Percentiles rank a stretch among this genome's conserved stretches.
These are phyloP conservation scores for Melospiza georgiana DNA, from an alignment of 2,113 vertebrate species.

Conservation along the genomic window DNA sequence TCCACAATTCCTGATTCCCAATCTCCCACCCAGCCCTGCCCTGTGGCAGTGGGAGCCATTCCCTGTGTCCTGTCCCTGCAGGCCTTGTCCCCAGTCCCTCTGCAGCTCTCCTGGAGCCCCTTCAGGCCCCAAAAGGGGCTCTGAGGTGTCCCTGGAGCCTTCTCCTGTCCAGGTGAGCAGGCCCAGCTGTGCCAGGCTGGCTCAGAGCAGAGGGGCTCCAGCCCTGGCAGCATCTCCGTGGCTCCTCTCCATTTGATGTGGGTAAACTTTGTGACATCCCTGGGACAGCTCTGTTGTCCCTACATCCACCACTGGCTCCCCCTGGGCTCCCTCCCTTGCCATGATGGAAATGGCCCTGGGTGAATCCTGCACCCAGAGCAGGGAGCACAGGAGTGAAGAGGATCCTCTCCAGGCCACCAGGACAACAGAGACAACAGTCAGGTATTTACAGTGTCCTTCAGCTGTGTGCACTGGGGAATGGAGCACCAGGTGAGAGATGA, in stretches of 20 bases:
- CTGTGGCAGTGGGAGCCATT: neutral
- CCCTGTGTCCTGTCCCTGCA: neutral
- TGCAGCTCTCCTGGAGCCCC: neutral
- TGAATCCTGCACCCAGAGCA: neutral
- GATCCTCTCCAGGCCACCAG: neutral
- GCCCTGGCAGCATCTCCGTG: accelerated
- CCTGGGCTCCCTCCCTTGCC: neutral
- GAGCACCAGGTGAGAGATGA: neutral
- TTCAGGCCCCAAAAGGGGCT: neutral
- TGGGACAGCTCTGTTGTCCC: neutral
- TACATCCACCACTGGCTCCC: neutral
- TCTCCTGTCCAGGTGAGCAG: neutral
- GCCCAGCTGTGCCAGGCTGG: neutral
- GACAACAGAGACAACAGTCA: neutral
- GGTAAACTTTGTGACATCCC: neutral
- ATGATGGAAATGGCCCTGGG: neutral
- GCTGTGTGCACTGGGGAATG: accelerated
- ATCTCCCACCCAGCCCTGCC: too few relatives aligned
- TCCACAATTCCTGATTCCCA: too few relatives aligned
- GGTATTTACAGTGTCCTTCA: neutral
- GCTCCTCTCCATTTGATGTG: neutral
- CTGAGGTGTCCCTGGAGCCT: neutral
- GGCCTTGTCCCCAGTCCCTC: neutral
- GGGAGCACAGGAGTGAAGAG: neutral
- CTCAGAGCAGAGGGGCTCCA: neutral